These are phyloP conservation scores for Beris chalybata DNA, from an alignment of 2,888 invertebrate genomes.

Conservation along the genomic window DNA sequence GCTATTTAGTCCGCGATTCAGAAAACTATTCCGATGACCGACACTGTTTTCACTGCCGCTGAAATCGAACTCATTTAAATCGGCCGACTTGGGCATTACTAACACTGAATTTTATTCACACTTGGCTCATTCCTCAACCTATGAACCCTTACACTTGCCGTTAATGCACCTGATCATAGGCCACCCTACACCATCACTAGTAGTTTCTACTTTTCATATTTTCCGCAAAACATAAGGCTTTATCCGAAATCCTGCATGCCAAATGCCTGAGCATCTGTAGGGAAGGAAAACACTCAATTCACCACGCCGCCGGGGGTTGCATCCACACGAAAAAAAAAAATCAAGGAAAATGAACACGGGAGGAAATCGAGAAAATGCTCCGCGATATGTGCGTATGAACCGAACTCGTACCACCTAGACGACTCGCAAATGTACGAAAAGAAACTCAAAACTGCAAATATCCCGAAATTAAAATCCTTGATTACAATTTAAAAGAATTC, in stretches of 20 bases:
- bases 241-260: neutral
- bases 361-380: neutral
- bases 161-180: constrained; percentile 24
- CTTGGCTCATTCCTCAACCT: neutral
- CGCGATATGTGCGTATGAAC: neutral
- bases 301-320: constrained; percentile 29
- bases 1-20: constrained; percentile 45
- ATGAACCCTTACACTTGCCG: neutral
- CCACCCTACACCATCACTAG: constrained; percentile 9
- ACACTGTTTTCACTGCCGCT: constrained; percentile 55
- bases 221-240: neutral
- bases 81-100: constrained; percentile 49
- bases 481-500: neutral
- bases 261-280: constrained; percentile 8
- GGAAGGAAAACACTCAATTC: neutral
- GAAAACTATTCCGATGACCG: constrained; percentile 51
- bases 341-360: constrained; percentile 2
- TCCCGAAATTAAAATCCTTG: neutral
- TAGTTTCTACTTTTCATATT: neutral
- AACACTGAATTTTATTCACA: neutral
- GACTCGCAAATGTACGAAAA: neutral
- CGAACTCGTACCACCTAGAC: neutral
- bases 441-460: neutral
- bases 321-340: constrained; percentile 32
- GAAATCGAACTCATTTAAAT: constrained; percentile 56